Evolutionary conservation across 2,797 vertebrate species (phyloP).

Genomic region (Loris lydekkerianus): DNA sequence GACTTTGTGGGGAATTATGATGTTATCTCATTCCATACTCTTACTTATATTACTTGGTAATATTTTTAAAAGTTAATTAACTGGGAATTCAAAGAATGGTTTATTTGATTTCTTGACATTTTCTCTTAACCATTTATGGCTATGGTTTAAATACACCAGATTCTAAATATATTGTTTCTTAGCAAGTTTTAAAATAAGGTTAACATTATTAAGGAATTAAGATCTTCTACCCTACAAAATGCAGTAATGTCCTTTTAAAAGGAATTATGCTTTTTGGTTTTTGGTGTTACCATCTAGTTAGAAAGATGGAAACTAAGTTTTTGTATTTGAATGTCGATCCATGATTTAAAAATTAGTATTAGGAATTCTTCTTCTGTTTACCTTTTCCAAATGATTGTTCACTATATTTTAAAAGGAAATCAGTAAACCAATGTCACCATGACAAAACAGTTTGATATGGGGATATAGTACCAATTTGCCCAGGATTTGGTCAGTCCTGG

Average conservation of each 20-base stretch:
- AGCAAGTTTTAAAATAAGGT: not conserved
- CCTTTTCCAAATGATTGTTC: not conserved
- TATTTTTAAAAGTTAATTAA: conserved; percentile 21
- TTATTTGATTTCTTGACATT: not conserved
- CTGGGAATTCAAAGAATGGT: conserved; percentile 6
- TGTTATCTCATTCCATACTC: conserved; percentile 33
- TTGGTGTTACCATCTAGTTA: conserved; percentile 27
- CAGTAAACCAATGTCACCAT: not conserved
- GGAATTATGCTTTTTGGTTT: not conserved
- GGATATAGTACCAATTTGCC: not conserved
- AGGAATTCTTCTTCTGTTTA: not conserved
- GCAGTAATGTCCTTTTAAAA: not conserved
- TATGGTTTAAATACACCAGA: conserved; percentile 1
- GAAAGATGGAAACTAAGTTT: conserved; percentile 25
- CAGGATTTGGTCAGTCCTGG: not conserved
- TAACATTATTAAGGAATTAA: not conserved
- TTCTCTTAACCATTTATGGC: not conserved
- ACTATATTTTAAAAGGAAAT: not conserved
- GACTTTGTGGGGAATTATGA: not conserved
- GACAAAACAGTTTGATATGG: not conserved
- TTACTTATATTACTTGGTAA: conserved; percentile 42
- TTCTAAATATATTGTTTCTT: conserved; percentile 31
- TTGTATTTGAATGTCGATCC: not conserved
- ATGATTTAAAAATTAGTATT: not conserved
- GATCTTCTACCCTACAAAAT: not conserved